Conservation (phyloP, 2,113 vertebrate genomes). For the Neodon shergylaensis region DNA sequence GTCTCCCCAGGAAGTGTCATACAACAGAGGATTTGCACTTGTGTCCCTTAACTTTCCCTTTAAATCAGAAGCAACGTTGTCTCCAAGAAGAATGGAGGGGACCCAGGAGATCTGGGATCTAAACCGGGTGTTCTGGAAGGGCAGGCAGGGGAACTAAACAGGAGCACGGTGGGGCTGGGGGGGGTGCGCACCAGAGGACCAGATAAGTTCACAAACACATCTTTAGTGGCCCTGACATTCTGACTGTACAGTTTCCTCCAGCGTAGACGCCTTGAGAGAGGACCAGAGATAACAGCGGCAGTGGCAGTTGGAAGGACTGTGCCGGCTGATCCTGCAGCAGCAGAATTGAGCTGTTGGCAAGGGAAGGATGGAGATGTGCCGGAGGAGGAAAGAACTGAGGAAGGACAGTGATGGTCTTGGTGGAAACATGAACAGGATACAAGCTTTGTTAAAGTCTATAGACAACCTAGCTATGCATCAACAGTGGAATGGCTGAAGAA, state of each 20-base stretch:
- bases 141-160: background rate
- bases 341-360: background rate
- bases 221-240: background rate
- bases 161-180: background rate
- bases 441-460: background rate
- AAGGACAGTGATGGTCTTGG: background rate
- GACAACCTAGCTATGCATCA: background rate
- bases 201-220: background rate
- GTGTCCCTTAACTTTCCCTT: background rate
- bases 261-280: background rate
- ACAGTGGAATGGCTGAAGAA: slow-evolving; percentile 18
- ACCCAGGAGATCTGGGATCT: background rate
- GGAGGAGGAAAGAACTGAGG: background rate
- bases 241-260: background rate
- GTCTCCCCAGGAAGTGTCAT: background rate
- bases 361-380: background rate
- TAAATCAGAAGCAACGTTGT: background rate
- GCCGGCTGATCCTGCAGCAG: background rate
- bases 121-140: background rate
- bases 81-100: background rate
- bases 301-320: background rate
- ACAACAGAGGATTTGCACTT: background rate
- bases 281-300: background rate
- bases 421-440: background rate
- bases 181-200: background rate